A percentile compares a stretch with the other conserved stretches of the same genome.
Conservation (phyloP, 2,888 invertebrate genomes). For the Caenorhabditis macrosperma region DNA sequence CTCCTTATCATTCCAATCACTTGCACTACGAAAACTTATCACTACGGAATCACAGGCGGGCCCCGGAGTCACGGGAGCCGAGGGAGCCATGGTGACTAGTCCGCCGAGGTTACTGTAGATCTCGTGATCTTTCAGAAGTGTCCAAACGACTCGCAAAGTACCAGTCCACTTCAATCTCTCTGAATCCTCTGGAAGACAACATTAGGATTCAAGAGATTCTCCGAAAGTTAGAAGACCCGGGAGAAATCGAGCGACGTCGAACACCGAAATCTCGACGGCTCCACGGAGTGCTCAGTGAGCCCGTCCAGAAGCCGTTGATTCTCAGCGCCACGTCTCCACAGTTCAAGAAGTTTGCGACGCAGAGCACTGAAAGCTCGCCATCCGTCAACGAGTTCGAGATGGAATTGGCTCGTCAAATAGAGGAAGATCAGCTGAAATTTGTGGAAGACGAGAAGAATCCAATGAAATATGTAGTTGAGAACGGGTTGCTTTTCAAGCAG, state of each 20-base stretch:
- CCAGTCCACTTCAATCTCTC: slow-evolving; percentile 25
- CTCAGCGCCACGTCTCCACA: background rate
- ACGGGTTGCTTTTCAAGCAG: slow-evolving; percentile 50
- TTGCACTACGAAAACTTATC: slow-evolving; percentile 12
- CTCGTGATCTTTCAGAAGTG: no score
- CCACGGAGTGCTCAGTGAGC: slow-evolving; percentile 36
- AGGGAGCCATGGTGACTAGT: slow-evolving; percentile 11
- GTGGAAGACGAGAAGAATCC: slow-evolving; percentile 57
- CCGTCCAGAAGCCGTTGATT: slow-evolving; percentile 20
- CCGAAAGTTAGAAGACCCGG: slow-evolving; percentile 39
- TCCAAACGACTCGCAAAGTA: slow-evolving; percentile 25
- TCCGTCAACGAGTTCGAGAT: slow-evolving; percentile 39
- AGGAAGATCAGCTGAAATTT: slow-evolving; percentile 58
- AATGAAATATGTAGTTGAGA: slow-evolving; percentile 58
- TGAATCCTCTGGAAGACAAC: slow-evolving; percentile 33
- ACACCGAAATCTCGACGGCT: slow-evolving; percentile 15
- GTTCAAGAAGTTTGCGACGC: background rate
- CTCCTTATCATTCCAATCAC: slow-evolving; percentile 6
- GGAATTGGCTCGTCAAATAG: slow-evolving; percentile 52
- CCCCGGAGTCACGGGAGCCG: background rate
- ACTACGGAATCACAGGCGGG: slow-evolving; percentile 32
- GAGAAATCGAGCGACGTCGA: slow-evolving; percentile 15
- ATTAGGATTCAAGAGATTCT: slow-evolving; percentile 35
- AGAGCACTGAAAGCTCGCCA: slow-evolving; percentile 6
- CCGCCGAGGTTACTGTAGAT: background rate